Evolutionary conservation across 2,113 vertebrate genomes (phyloP).

Genomic region (Hyperopisus bebe): DNA sequence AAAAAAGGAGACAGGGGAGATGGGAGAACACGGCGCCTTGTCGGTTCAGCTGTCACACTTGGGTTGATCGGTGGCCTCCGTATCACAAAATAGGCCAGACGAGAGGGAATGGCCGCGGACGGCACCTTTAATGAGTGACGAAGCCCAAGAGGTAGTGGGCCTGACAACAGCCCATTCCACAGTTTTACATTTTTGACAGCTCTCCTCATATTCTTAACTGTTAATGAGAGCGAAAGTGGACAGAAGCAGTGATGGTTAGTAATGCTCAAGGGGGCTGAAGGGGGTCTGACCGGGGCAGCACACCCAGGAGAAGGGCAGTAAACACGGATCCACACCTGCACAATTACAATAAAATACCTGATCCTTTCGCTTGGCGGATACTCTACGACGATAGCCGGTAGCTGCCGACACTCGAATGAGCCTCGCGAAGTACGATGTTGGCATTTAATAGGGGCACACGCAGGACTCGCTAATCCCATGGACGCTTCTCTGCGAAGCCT

Average conservation of each 20-base stretch:
- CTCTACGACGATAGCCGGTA: not conserved
- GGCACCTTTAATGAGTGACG: not conserved
- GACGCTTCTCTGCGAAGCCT: not conserved
- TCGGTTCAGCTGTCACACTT: not conserved
- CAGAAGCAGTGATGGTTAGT: not conserved
- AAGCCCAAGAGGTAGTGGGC: not conserved
- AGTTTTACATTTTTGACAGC: not conserved
- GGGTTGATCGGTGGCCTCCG: not conserved
- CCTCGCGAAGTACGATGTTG: not conserved
- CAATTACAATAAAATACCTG: not conserved
- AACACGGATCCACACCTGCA: not conserved
- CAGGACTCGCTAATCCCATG: not conserved
- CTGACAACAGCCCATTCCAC: not conserved
- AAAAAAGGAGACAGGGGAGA: constrained; percentile 40
- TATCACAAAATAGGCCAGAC: not conserved
- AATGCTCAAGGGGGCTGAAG: not conserved
- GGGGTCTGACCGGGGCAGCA: not conserved
- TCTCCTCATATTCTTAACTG: not conserved
- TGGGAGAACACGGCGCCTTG: not conserved
- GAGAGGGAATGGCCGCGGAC: not conserved
- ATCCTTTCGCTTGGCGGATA: not conserved
- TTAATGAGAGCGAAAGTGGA: not conserved
- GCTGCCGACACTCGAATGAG: not conserved
- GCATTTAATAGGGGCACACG: not conserved
- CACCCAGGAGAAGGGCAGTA: not conserved